Percentiles rank a stretch among this genome's conserved stretches.
Conservation (phyloP, 2,888 invertebrate species). For the Hipparchia semele region DNA sequence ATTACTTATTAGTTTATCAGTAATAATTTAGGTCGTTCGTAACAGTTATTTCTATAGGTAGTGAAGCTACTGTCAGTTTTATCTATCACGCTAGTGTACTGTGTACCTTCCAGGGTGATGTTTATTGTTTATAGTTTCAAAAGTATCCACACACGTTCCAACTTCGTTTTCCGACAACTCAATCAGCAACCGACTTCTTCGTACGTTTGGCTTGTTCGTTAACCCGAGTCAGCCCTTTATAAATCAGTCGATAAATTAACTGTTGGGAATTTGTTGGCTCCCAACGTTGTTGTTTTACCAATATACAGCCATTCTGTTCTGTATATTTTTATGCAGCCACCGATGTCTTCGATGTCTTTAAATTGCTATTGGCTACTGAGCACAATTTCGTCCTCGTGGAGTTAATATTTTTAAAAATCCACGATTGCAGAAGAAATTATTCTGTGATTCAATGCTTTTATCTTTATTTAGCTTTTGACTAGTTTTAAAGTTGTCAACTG, state of each 20-base stretch:
- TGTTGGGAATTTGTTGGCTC: not conserved
- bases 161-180: not conserved
- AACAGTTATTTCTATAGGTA: slow-evolving; percentile 62
- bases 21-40: slow-evolving; percentile 67
- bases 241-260: not conserved
- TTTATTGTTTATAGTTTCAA: slow-evolving; percentile 1
- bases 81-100: slow-evolving; percentile 41
- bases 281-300: too few species aligned
- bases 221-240: not conserved
- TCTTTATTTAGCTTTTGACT: too few species aligned
- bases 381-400: too few species aligned
- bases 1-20: slow-evolving; percentile 50
- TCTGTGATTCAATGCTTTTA: too few species aligned
- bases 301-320: too few species aligned
- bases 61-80: slow-evolving; percentile 36
- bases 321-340: too few species aligned
- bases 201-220: not conserved
- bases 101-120: slow-evolving; percentile 32
- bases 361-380: too few species aligned
- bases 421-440: too few species aligned
- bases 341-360: too few species aligned
- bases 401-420: too few species aligned
- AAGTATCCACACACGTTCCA: not conserved
- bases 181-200: not conserved
- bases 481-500: too few species aligned